Percentiles rank a stretch among this genome's conserved stretches.
These are phyloP conservation scores for Gadopsis bispinosus DNA, from an alignment of 2,797 vertebrate genomes.

Conservation along the genomic window DNA sequence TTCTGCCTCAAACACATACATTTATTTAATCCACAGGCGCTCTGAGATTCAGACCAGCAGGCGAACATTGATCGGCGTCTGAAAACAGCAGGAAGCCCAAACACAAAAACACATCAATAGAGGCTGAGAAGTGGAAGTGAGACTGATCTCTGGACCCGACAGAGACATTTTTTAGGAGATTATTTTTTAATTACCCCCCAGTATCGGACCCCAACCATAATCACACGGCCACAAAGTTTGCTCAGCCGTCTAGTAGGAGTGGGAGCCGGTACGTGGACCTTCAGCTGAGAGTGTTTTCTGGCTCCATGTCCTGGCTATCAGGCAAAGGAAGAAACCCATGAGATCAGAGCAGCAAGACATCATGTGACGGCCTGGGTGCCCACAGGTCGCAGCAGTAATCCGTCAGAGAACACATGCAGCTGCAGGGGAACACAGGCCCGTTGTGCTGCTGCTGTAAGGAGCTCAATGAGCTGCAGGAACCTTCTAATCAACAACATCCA, in stretches of 20 bases:
- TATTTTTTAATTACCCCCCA: no score
- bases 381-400: conserved; percentile 47
- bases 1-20: conserved; percentile 8
- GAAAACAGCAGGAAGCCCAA: conserved; percentile 9
- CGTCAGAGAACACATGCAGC: conserved; percentile 30
- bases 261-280: no score
- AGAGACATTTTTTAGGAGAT: no score
- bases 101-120: background rate
- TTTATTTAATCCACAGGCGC: conserved; percentile 9
- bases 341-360: background rate
- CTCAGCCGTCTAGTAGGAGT: no score
- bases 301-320: background rate
- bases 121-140: background rate
- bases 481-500: conserved; percentile 22
- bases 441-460: conserved; percentile 50
- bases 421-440: conserved; percentile 52
- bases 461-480: conserved; percentile 52
- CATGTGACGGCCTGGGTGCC: background rate
- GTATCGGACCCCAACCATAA: no score
- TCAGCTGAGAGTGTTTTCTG: no score
- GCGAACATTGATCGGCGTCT: conserved; percentile 21
- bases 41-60: conserved; percentile 24
- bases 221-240: no score
- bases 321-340: background rate
- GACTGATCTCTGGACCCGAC: background rate